phyloP scores from a whole-genome alignment of 2,888 invertebrate genomes.

The Lottia gigantea region DNA sequence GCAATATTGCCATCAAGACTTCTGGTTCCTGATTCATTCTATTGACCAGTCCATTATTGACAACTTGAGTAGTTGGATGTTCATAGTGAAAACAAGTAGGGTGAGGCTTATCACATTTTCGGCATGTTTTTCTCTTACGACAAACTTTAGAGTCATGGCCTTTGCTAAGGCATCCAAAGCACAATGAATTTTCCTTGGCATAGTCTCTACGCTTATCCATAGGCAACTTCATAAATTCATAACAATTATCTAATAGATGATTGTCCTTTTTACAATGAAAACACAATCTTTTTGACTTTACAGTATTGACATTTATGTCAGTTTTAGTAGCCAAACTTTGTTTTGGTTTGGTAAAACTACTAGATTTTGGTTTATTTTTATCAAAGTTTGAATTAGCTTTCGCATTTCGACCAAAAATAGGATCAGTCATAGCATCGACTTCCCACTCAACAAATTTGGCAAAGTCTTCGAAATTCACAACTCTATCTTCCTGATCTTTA shows the following conservation, averaged over 20 bases:
- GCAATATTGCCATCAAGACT: not conserved
- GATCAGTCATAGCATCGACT: not conserved
- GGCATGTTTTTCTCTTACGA: not conserved
- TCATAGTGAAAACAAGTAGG: not conserved
- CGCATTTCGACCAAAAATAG: not conserved
- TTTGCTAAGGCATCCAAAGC: not conserved
- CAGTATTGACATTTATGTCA: not conserved
- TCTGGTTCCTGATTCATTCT: not conserved
- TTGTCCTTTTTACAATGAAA: not conserved
- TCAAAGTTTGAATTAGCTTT: not conserved
- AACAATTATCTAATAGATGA: not conserved
- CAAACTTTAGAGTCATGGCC: not conserved
- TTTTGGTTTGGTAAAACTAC: not conserved
- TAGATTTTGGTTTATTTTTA: not conserved
- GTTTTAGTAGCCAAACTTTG: not conserved
- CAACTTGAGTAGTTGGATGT: not conserved
- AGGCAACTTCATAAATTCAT: not conserved
- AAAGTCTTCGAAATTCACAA: not conserved
- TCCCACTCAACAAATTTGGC: not conserved
- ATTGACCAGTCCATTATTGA: too few relatives aligned
- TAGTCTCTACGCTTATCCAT: not conserved
- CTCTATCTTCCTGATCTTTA: not conserved
- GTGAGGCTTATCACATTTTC: slow-evolving; percentile 3
- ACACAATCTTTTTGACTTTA: not conserved
- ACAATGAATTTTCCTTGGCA: not conserved